These are phyloP conservation scores for Mormyrops attenuatus DNA, from an alignment of 2,797 vertebrate species.

Conservation along the genomic window DNA sequence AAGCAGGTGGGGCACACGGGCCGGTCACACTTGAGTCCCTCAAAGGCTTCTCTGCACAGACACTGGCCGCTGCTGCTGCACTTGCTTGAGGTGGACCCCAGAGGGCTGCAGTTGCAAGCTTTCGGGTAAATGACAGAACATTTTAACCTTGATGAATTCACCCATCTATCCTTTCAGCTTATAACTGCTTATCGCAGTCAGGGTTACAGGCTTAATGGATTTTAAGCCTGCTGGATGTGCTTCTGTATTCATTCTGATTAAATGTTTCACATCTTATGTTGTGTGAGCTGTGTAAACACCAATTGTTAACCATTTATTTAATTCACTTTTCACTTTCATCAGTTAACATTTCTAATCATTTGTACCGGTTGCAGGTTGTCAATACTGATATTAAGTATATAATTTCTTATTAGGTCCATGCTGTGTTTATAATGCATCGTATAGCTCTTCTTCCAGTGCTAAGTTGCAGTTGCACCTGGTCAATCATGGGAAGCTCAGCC, in stretches of 20 bases:
- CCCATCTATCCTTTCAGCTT: not conserved
- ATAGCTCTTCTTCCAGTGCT: not conserved
- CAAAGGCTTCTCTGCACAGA: conserved; percentile 70
- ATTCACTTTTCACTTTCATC: not conserved
- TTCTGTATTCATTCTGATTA: not conserved
- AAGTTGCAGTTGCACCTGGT: not conserved
- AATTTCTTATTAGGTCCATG: not conserved
- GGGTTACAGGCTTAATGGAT: not conserved
- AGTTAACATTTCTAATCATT: not conserved
- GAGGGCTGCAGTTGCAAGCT: conserved; percentile 74
- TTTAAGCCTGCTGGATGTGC: not conserved
- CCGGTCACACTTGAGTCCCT: conserved; percentile 70
- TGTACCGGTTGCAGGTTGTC: not conserved
- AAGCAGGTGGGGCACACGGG: conserved; percentile 79
- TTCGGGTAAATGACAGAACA: conserved; percentile 22
- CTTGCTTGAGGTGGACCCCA: conserved; percentile 56
- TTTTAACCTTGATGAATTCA: not conserved
- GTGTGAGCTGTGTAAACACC: not conserved
- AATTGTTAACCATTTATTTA: not conserved
- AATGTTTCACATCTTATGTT: not conserved
- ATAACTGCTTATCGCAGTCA: not conserved
- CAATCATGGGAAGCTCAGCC: not conserved
- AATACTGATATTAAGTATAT: not conserved
- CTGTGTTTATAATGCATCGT: not conserved
- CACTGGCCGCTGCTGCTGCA: conserved; percentile 74